Conservation (phyloP, 1,140 invertebrate species). For the Fopius arisanus region DNA sequence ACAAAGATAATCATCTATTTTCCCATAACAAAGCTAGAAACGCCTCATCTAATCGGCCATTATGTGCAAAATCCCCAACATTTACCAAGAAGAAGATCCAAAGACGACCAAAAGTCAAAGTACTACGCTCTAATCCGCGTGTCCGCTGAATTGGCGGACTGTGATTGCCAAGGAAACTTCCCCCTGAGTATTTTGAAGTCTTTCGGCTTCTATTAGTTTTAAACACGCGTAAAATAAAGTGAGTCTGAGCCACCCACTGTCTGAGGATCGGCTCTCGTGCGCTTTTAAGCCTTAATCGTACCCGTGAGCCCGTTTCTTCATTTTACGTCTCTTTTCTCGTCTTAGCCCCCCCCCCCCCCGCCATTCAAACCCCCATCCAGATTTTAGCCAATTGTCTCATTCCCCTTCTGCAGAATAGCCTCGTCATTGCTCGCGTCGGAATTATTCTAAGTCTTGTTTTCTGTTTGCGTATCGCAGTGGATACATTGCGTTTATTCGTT, state of each 20-base stretch:
- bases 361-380: not conserved
- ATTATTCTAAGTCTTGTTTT: not conserved
- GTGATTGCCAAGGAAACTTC: not conserved
- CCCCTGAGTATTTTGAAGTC: not conserved
- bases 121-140: not conserved
- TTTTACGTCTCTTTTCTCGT: not conserved
- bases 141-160: not conserved
- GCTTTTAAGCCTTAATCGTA: not conserved
- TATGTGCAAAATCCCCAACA: not conserved
- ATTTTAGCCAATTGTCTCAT: not conserved
- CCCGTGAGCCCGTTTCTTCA: not conserved
- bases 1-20: not conserved
- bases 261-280: not conserved
- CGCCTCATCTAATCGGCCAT: not conserved
- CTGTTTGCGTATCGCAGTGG: not conserved
- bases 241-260: slow-evolving; percentile 38
- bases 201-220: slow-evolving; percentile 59
- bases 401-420: not conserved
- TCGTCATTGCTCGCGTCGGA: not conserved
- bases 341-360: not conserved
- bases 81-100: not conserved
- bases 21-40: not conserved
- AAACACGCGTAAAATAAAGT: slow-evolving; percentile 64
- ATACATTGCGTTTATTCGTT: not conserved
- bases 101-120: not conserved